Conservation (phyloP, 2,797 vertebrate genomes). For the Podargus strigoides region DNA sequence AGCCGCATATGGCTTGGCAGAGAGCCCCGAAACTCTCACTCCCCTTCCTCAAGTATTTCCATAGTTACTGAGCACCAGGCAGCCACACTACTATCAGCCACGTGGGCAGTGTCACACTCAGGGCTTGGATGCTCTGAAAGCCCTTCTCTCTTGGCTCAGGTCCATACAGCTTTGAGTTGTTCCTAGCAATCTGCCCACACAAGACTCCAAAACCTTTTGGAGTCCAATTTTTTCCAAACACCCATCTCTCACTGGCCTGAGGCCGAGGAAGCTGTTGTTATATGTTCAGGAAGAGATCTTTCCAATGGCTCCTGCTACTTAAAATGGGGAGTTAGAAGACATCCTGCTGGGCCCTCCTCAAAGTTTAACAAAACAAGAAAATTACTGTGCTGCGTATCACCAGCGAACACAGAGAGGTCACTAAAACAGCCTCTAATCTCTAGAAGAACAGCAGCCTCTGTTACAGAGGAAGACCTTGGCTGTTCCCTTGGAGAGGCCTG, state of each 20-base stretch:
- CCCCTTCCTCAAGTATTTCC: not conserved
- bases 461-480: conserved; percentile 19
- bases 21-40: not conserved
- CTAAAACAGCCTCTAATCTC: not conserved
- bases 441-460: not conserved
- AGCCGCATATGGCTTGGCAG: not conserved
- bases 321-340: not conserved
- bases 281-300: not conserved
- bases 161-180: not conserved
- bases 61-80: not conserved
- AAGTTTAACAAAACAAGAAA: not conserved
- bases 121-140: not conserved
- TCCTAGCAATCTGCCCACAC: not conserved
- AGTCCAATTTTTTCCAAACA: not conserved
- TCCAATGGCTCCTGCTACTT: not conserved
- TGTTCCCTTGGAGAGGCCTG: not conserved
- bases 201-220: not conserved
- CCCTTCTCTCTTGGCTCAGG: not conserved
- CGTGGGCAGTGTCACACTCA: not conserved
- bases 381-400: not conserved
- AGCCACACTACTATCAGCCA: not conserved
- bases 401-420: not conserved
- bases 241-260: not conserved
- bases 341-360: not conserved
- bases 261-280: not conserved